Conservation (phyloP, 35 echinoderm and acorn worm species). For the Chiridota heheva region DNA sequence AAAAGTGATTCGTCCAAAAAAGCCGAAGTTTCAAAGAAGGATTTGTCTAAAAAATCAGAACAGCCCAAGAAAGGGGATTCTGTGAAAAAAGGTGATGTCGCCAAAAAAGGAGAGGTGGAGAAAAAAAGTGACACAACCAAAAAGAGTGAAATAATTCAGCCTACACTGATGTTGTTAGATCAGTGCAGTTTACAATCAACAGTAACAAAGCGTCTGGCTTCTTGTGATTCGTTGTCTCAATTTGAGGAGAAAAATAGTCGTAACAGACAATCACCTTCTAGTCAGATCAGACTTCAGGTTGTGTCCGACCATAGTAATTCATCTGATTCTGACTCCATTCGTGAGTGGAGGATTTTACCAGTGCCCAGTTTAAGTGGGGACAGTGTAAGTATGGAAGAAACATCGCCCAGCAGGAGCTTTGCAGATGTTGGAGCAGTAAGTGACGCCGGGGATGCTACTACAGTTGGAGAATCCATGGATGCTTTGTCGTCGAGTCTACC, state of each 20-base stretch:
- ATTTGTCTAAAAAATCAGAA: no score
- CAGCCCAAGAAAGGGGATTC: no score
- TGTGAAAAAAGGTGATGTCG: no score
- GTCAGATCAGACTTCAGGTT: conserved; percentile 37
- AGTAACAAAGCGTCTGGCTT: not conserved
- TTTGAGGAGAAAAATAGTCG: conserved; percentile 29
- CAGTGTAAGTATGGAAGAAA: no score
- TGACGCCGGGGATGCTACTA: not conserved
- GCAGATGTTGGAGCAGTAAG: not conserved
- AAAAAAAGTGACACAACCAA: no score
- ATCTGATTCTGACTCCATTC: conserved; percentile 27
- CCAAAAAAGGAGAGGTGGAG: no score
- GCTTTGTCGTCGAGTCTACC: not conserved
- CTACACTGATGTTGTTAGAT: no score
- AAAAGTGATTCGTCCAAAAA: no score
- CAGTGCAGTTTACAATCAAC: not conserved
- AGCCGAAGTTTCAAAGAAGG: no score
- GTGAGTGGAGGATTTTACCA: conserved; percentile 21
- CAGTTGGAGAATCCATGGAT: not conserved
- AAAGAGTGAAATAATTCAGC: no score
- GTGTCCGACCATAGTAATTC: conserved; percentile 14
- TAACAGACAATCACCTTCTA: conserved; percentile 31
- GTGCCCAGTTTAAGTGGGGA: no score
- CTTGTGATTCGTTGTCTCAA: conserved; percentile 11
- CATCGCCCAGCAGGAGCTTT: no score